Percentiles rank a stretch among this genome's conserved stretches.
phyloP scores from a whole-genome alignment of 2,113 vertebrate species.

The Plectropomus leopardus region DNA sequence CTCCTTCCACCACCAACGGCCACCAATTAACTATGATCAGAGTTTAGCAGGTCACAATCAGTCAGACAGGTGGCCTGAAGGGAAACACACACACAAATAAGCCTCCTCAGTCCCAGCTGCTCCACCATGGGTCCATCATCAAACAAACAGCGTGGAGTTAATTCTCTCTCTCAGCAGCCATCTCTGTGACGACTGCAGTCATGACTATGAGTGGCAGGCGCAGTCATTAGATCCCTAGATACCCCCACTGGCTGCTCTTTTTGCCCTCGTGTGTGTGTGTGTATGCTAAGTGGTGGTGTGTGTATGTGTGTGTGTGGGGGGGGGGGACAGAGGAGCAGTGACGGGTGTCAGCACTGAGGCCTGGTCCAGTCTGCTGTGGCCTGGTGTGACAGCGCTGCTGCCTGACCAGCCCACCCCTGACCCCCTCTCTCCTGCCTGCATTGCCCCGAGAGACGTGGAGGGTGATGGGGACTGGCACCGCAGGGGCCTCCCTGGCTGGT shows the following conservation, averaged over 20 bases:
- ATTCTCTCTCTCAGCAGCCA: constrained; percentile 53
- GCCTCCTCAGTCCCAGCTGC: constrained; percentile 61
- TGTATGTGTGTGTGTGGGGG: not conserved
- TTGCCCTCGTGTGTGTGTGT: constrained; percentile 52
- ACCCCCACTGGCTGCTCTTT: constrained; percentile 83
- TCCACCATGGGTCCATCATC: constrained; percentile 54
- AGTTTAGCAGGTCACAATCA: constrained; percentile 68
- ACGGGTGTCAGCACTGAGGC: constrained; percentile 67
- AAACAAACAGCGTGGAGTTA: constrained; percentile 57
- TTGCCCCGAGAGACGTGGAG: constrained; percentile 81
- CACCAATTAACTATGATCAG: constrained; percentile 75
- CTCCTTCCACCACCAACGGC: constrained; percentile 30
- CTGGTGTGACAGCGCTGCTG: constrained; percentile 75
- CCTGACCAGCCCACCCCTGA: constrained; percentile 71
- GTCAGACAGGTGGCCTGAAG: constrained; percentile 70
- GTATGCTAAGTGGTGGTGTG: not conserved
- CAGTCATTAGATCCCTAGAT: constrained; percentile 73
- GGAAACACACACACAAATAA: constrained; percentile 37
- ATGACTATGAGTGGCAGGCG: constrained; percentile 73
- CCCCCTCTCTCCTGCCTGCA: constrained; percentile 68
- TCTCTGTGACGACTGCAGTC: constrained; percentile 61
- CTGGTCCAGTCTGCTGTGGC: constrained; percentile 76
- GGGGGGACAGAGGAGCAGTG: constrained; percentile 44
- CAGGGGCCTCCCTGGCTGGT: constrained; percentile 83
- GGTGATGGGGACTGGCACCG: constrained; percentile 84